Percentiles rank a stretch among this genome's conserved stretches.
Evolutionary conservation across 2,113 vertebrate species (phyloP).

Genomic region (Tenebrosternarchus preto): DNA sequence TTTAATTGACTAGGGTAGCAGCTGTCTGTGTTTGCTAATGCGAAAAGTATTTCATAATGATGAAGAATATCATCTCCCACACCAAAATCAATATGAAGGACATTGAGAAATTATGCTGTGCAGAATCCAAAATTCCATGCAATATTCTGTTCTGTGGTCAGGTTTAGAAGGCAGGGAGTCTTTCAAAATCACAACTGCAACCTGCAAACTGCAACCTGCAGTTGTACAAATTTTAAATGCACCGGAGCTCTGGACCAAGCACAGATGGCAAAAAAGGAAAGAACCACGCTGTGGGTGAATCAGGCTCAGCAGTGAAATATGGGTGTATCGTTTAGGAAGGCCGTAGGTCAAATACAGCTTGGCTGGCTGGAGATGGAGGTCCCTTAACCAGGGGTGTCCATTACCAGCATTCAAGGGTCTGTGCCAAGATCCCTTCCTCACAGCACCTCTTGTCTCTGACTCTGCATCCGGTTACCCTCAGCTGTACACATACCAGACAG

Average conservation of each 20-base stretch:
- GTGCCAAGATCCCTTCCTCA: constrained; percentile 37
- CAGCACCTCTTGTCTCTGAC: constrained; percentile 13
- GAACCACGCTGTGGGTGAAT: background rate
- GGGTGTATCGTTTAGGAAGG: constrained; percentile 22
- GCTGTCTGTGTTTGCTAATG: no score
- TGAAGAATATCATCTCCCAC: no score
- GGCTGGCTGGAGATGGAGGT: constrained; percentile 31
- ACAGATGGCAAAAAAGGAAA: background rate
- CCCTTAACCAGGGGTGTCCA: constrained; percentile 42
- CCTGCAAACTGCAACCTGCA: background rate
- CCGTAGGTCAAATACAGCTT: constrained; percentile 28
- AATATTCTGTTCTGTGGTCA: background rate
- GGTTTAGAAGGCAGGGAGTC: background rate
- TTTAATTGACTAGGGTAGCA: background rate
- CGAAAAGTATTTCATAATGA: no score
- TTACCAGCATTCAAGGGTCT: constrained; percentile 33
- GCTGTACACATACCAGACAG: background rate
- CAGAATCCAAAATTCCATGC: background rate
- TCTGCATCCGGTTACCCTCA: background rate
- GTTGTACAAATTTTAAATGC: background rate
- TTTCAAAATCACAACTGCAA: no score
- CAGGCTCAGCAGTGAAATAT: constrained; percentile 2
- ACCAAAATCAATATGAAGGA: background rate
- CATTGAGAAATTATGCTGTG: background rate
- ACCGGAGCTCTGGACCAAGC: background rate